Evolutionary conservation across 37 sponge, comb jelly and placozoan genomes (phyloP), one percentile per base, ranked within the genome.

Genomic region (Lycopodina hypogea): DNA sequence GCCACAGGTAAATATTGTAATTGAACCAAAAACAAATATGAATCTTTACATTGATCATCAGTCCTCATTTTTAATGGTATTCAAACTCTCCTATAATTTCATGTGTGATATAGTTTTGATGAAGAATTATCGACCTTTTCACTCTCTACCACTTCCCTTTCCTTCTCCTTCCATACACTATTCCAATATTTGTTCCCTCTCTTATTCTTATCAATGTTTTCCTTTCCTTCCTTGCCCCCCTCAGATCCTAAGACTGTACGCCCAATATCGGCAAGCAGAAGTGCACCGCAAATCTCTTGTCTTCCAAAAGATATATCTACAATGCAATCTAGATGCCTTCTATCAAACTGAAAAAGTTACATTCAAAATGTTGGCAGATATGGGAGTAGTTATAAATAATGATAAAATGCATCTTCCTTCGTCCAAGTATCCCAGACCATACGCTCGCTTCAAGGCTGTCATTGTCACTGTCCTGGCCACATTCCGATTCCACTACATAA

Each of bases 341-440:
- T 88, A 72, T 29, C 89, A 88, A 50, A 88, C 89, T 0, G 74
- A 83, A 38, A 84, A 88, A 53, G 79, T 79, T 19, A 75, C 84
- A 23, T 80, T 88, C 11, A 38, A 74, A 29, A 78, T 88, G 84
- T 42, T 88, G 70, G 74, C 74, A 11, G 89, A 88, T 22, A 88
- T 88, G 89, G 89, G 89, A 34, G 82, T 74, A 39, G 66, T 83
- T 55, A 53, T 86, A 0, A 60, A 79, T 37, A 11, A 28, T 24
- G 61, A n/a, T 2, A 36, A 60, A 11, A 36, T 37, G 2, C 22
- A 4, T 22, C 28, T 29, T 4, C 55, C 56, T 28, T 24, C 14
- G 12, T 67, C 66, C 11, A 67, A 58, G 35, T 45, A n/a, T 40
- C 45, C 75, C 1, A 71, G 80, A 50, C 56, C 68, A 0, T 75